Base-by-base conservation (phyloP, 53 echinoderm and acorn worm genomes). In the Antedon mediterranea region DNA sequence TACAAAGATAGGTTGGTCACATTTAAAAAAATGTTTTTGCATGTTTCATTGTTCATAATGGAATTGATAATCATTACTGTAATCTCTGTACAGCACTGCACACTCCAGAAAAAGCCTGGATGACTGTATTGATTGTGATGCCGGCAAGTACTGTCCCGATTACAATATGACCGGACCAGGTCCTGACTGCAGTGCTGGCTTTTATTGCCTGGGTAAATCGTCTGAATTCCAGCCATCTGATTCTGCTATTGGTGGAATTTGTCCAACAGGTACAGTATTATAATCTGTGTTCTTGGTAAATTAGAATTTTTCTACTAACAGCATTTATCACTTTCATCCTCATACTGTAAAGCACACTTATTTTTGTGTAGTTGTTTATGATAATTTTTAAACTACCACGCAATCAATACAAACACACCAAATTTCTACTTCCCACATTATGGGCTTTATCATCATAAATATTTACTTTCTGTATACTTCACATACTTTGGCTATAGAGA, bases 231-330 rank as follows among this genome's bases (percentile, higher is more conserved):
- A 81, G 76, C 94, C 94, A 3, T 81, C 87, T 0, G 82, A 87
- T n/a, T 44, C 83, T 13, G 33, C 42, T 0, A 85, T 89, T 32
- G 94, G 94, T 31, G 91, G 89, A 0, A 85, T 85, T 34, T 94
- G 94, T 32, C 91, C 91, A 29, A 89, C 89, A 85, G 94, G 94
- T 93, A 74, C n/a, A n/a, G n/a, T n/a, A n/a, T n/a, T n/a, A n/a
- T n/a, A n/a, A n/a, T n/a, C n/a, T n/a, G n/a, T n/a, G n/a, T n/a
- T n/a, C n/a, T n/a, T n/a, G n/a, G n/a, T n/a, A 78, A 44, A 6
- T 23, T 18, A 11, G 23, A 23, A 18, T 28, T 28, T 29, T 7
- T 29, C 4, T 72, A 4, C 8, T 4, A 72, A 7, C 8, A 29
- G 4, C 8, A 72, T 4, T 30, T 7, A 29, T 7, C 29, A 5